phyloP scores from a whole-genome alignment of 2,888 invertebrate genomes.

The Meteorus cinctellus region DNA sequence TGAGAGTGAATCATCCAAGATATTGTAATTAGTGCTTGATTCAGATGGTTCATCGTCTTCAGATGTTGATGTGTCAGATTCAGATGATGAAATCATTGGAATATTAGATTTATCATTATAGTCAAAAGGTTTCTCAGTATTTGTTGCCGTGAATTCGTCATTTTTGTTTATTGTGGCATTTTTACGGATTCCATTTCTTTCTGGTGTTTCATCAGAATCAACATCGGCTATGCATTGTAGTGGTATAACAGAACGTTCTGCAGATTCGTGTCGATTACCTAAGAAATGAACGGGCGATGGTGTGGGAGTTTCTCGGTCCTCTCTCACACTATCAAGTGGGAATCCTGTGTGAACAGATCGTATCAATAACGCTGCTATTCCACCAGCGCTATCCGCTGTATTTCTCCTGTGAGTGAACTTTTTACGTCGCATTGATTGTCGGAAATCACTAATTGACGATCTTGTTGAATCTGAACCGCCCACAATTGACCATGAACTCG shows the following conservation, averaged over 20 bases:
- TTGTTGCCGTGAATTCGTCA: background rate
- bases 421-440: slow-evolving; percentile 55
- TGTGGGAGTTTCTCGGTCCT: slow-evolving; percentile 64
- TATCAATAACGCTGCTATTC: slow-evolving; percentile 81
- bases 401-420: slow-evolving; percentile 66
- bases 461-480: slow-evolving; percentile 58
- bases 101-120: slow-evolving; percentile 54
- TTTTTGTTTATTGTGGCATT: background rate
- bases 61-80: slow-evolving; percentile 66
- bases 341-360: slow-evolving; percentile 75
- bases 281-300: slow-evolving; percentile 62
- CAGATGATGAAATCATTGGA: slow-evolving; percentile 66
- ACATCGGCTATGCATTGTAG: background rate
- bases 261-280: slow-evolving; percentile 33
- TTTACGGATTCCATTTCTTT: background rate
- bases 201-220: slow-evolving; percentile 12
- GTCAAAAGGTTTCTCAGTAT: slow-evolving; percentile 36
- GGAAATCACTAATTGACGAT: slow-evolving; percentile 57
- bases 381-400: slow-evolving; percentile 72
- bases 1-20: slow-evolving; percentile 62
- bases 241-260: slow-evolving; percentile 7
- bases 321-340: slow-evolving; percentile 65
- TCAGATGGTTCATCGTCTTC: slow-evolving; percentile 63
- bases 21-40: slow-evolving; percentile 67
- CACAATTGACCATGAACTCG: slow-evolving; percentile 58